These are phyloP conservation scores for Nephrocerus scutellatus DNA, from an alignment of 2,888 invertebrate genomes.

Conservation along the genomic window DNA sequence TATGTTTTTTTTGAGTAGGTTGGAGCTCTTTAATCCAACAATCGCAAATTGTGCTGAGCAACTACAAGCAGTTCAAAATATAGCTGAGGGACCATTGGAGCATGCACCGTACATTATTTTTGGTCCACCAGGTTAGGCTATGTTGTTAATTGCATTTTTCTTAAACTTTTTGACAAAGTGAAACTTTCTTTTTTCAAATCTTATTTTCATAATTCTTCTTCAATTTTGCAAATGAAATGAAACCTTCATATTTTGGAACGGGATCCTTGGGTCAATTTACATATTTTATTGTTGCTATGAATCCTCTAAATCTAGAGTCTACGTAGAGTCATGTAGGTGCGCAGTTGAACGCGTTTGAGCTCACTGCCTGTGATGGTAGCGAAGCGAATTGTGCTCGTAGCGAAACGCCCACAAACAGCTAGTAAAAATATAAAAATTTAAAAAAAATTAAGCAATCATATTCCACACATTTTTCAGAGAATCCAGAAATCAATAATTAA, in stretches of 20 bases:
- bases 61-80: constrained; percentile 59
- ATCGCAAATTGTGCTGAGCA: constrained; percentile 57
- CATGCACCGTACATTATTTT: constrained; percentile 73
- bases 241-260: background rate
- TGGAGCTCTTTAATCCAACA: constrained; percentile 22
- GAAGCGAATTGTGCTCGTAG: too few species aligned
- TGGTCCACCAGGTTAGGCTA: constrained; percentile 65
- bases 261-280: too few species aligned
- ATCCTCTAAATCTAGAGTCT: too few species aligned
- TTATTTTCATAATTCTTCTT: background rate
- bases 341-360: too few species aligned
- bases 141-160: background rate
- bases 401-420: too few species aligned
- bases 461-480: too few species aligned
- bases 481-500: too few species aligned
- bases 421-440: too few species aligned
- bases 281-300: too few species aligned
- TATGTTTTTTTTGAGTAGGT: constrained; percentile 13
- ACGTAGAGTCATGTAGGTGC: too few species aligned
- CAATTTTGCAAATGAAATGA: constrained; percentile 37
- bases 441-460: too few species aligned
- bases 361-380: too few species aligned
- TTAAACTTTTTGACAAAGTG: background rate
- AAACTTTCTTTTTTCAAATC: background rate
- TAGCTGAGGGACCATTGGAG: constrained; percentile 55